Percentiles rank a stretch among this genome's conserved stretches.
These are phyloP conservation scores for Prunella fulvescens DNA, from an alignment of 2,113 vertebrate genomes.

Conservation along the genomic window DNA sequence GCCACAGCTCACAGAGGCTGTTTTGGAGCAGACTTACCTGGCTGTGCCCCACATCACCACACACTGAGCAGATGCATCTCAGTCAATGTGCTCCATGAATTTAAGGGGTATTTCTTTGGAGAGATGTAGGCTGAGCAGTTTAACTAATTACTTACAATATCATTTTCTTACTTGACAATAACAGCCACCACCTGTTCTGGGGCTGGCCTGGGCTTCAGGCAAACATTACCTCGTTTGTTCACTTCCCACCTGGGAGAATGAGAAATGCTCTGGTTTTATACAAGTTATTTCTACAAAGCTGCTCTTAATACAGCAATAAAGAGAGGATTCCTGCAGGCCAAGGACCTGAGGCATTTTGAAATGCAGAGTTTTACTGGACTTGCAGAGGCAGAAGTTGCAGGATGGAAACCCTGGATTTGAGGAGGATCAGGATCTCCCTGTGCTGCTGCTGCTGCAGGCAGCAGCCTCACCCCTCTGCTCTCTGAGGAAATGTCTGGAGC, in stretches of 20 bases:
- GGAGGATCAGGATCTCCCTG: neutral
- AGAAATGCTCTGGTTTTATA: neutral
- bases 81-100: neutral
- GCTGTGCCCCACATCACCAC: neutral
- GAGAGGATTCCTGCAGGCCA: neutral
- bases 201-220: neutral
- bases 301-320: neutral
- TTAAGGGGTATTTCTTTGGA: neutral
- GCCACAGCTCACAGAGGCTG: neutral
- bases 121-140: neutral
- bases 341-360: neutral
- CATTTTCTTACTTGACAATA: neutral
- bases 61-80: neutral
- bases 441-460: neutral
- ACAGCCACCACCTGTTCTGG: neutral
- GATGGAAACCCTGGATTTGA: neutral
- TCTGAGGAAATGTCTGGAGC: neutral
- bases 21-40: neutral
- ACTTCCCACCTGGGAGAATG: neutral
- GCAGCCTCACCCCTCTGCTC: neutral
- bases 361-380: neutral
- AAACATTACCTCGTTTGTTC: neutral
- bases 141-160: constrained; percentile 13
- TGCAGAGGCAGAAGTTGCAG: neutral
- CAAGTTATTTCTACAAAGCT: neutral